These are phyloP conservation scores for Pseudomyrmex flavicornis DNA, from an alignment of 1,140 invertebrate genomes.

Conservation along the genomic window DNA sequence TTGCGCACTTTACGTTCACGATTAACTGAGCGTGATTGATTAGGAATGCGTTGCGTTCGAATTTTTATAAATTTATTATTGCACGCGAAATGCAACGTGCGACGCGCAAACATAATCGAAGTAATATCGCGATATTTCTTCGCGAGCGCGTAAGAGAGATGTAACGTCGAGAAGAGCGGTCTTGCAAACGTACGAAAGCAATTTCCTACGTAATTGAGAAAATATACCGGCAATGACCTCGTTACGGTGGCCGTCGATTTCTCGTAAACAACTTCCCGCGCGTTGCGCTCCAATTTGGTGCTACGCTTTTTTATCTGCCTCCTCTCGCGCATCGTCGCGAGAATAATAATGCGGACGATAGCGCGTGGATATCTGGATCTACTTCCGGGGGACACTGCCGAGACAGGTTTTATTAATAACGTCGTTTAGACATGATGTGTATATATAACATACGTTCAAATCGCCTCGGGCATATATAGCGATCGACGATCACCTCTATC, in stretches of 20 bases:
- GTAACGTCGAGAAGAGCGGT: conserved; percentile 18
- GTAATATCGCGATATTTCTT: conserved; percentile 26
- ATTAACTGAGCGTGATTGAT: neutral
- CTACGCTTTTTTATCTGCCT: conserved; percentile 36
- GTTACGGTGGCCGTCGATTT: conserved; percentile 66
- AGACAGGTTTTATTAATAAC: conserved; percentile 32
- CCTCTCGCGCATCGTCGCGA: neutral
- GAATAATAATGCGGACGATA: conserved; percentile 44
- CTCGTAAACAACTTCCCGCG: conserved; percentile 68
- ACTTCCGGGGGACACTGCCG: conserved; percentile 21
- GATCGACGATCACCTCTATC: conserved; percentile 10
- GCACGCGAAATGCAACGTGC: neutral
- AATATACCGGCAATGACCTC: conserved; percentile 70
- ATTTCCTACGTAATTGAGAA: conserved; percentile 72
- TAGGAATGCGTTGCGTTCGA: neutral
- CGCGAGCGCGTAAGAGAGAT: neutral
- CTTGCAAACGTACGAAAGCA: conserved; percentile 28
- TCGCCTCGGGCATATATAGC: neutral
- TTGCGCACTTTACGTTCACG: neutral
- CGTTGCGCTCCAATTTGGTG: conserved; percentile 61
- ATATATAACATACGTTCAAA: neutral
- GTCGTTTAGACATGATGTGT: neutral
- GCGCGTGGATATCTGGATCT: conserved; percentile 18
- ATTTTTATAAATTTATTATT: neutral
- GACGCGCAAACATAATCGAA: neutral